Evolutionary conservation across 2,113 vertebrate species (phyloP), one percentile per base, ranked within the genome.

Genomic region (Sinocyclocheilus grahami): DNA sequence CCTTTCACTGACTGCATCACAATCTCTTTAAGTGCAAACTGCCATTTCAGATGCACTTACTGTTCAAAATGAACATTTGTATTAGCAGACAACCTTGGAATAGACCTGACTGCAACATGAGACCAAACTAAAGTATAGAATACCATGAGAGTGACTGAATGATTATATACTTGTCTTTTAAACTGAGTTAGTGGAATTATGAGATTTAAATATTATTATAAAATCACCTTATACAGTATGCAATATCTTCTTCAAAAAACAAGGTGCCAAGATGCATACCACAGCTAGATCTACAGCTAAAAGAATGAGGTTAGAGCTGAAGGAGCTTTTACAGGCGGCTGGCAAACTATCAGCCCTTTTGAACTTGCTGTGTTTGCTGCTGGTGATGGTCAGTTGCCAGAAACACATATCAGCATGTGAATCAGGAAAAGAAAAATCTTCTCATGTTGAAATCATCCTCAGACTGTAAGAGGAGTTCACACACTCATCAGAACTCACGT

Each of bases 401-500:
- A 62, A 58, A 46, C 16, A 30, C 51, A 86, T 24, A 86, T 72
- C 22, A 69, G 18, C 63, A 74, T 86, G 51, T 33, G 65, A 14
- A 42, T 81, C 33, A 71, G 85, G 22, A 72, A 85, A 65, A 71
- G 3, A 63, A 27, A 63, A n/a, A 58, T 51, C 37, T 39, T 37
- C 22, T 79, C 84, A 79, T 85, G 46, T 69, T 33, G 62, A 55
- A 85, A 53, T 39, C 60, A 33, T 78, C 24, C 14, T n/a, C 33
- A 16, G 20, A 39, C 10, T 79, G 42, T 46, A 46, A 46, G 42
- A 46, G 2, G 42, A 10, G 9, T 46, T 46, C 42, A 46, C 42
- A 46, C 9, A 46, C 14, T n/a, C 62, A 69, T 71, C 62, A 58
- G 53, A 39, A 42, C 42, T 2, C 84, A 69, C 60, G 11, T 48